Evolutionary conservation across 2,888 invertebrate species (phyloP).

Genomic region (Byasa hedistus): DNA sequence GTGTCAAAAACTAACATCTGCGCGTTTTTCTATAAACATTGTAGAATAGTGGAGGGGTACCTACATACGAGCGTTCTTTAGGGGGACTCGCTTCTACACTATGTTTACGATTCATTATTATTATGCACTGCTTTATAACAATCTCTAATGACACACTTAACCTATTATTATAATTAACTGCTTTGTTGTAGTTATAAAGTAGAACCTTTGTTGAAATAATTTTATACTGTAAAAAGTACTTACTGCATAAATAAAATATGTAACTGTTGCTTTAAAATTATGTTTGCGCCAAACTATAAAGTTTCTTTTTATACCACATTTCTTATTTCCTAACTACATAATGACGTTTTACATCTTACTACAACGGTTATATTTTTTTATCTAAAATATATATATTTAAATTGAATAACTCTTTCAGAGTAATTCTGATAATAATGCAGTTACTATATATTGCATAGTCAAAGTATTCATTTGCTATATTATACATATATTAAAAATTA

Average conservation of each 20-base stretch:
- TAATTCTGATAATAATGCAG: no score
- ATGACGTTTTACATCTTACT: no score
- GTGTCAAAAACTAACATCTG: conserved; percentile 81
- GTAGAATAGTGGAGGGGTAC: conserved; percentile 65
- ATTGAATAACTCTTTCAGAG: no score
- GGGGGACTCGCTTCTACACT: conserved; percentile 60
- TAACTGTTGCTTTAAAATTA: background rate
- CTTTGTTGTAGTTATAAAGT: conserved; percentile 48
- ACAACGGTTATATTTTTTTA: no score
- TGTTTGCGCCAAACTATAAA: no score
- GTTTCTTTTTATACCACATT: no score
- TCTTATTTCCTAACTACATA: no score
- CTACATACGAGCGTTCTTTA: conserved; percentile 55
- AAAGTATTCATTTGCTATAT: no score
- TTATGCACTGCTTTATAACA: conserved; percentile 71
- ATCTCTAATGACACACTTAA: conserved; percentile 76
- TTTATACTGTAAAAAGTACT: background rate
- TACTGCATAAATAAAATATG: background rate
- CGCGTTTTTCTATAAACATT: conserved; percentile 73
- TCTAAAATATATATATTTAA: no score
- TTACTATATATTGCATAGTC: no score
- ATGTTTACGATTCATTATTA: conserved; percentile 78
- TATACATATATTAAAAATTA: no score
- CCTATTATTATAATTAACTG: conserved; percentile 74
- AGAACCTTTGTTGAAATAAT: conserved; percentile 65